These are phyloP conservation scores for Tholera decimalis DNA, from an alignment of 2,888 invertebrate genomes.

Conservation along the genomic window DNA sequence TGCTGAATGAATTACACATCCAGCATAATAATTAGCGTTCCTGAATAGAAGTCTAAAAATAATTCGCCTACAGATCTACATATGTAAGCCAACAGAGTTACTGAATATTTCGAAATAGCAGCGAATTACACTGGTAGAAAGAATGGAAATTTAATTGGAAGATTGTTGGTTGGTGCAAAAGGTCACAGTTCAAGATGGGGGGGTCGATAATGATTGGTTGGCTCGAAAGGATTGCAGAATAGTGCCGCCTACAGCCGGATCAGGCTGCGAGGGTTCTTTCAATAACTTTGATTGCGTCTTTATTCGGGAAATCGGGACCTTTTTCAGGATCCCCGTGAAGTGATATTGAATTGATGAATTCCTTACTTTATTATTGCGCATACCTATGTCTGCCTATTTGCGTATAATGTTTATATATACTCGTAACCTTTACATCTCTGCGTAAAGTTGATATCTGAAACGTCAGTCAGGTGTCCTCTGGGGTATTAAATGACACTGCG, in stretches of 20 bases:
- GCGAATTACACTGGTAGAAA: constrained; percentile 64
- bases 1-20: constrained; percentile 33
- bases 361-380: constrained; percentile 43
- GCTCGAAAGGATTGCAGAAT: constrained; percentile 69
- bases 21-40: constrained; percentile 47
- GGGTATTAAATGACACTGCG: constrained; percentile 44
- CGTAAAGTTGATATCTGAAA: constrained; percentile 26
- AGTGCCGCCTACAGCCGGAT: constrained; percentile 56
- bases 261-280: constrained; percentile 58
- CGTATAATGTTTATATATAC: constrained; percentile 9
- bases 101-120: constrained; percentile 53
- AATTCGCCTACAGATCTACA: constrained; percentile 38
- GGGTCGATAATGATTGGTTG: constrained; percentile 79
- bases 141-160: constrained; percentile 72
- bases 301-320: constrained; percentile 66
- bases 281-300: constrained; percentile 77
- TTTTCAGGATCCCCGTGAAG: constrained; percentile 64
- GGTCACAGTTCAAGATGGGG: constrained; percentile 83
- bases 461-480: constrained; percentile 30
- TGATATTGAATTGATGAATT: constrained; percentile 69
- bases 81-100: constrained; percentile 34
- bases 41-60: constrained; percentile 59
- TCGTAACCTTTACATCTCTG: constrained; percentile 10
- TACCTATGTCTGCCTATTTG: constrained; percentile 11
- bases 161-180: constrained; percentile 71